Evolutionary conservation across 2,888 invertebrate species (phyloP).

Genomic region (Lochmaea crataegi): DNA sequence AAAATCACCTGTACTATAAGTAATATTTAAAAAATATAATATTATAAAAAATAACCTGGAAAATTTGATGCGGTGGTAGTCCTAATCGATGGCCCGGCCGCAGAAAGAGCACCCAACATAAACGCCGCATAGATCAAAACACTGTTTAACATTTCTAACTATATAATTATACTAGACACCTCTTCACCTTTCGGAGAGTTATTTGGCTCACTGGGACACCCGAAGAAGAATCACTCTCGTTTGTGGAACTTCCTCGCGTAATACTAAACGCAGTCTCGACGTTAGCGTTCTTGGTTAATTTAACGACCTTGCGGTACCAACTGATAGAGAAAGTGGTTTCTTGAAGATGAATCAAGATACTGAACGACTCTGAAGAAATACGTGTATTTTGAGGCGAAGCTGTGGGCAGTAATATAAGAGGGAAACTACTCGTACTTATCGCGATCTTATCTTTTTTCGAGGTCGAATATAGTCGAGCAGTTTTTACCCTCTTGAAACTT

Average conservation of each 20-base stretch:
- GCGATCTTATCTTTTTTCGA: not conserved
- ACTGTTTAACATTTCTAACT: constrained; percentile 41
- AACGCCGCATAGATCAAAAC: constrained; percentile 45
- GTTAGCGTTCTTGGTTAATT: constrained; percentile 40
- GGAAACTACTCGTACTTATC: not conserved
- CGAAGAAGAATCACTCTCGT: constrained; percentile 17
- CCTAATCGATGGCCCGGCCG: constrained; percentile 51
- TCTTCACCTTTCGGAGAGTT: constrained; percentile 9
- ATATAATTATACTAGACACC: constrained; percentile 1
- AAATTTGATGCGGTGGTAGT: constrained; percentile 38
- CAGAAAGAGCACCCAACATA: constrained; percentile 47
- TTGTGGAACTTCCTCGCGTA: constrained; percentile 32
- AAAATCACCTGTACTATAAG: no score
- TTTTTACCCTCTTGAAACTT: not conserved
- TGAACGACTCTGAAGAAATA: constrained; percentile 16
- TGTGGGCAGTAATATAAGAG: not conserved
- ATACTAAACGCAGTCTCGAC: constrained; percentile 46
- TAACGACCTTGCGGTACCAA: constrained; percentile 52
- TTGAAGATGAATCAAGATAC: constrained; percentile 25
- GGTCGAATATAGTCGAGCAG: not conserved
- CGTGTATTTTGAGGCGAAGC: not conserved
- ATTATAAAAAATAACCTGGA: constrained; percentile 32
- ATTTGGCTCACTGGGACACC: constrained; percentile 13
- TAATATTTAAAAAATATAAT: no score
- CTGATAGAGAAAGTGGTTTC: constrained; percentile 54